These are phyloP conservation scores for Germaria angustata DNA, from an alignment of 2,888 invertebrate species.

Conservation along the genomic window DNA sequence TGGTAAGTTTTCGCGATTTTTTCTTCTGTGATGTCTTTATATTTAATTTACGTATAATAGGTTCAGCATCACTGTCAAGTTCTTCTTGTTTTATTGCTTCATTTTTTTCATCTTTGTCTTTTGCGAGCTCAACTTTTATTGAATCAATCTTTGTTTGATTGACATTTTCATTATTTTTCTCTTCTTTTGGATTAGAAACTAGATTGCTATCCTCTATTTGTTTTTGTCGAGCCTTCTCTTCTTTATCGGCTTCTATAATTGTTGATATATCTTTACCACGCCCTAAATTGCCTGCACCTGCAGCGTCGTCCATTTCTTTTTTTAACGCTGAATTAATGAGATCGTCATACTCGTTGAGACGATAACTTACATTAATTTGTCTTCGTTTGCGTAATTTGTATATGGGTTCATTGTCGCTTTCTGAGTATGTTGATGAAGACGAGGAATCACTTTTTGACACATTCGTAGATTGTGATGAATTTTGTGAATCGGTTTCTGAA, in stretches of 20 bases:
- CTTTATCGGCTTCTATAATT: constrained; percentile 89
- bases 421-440: constrained; percentile 71
- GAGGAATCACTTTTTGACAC: constrained; percentile 68
- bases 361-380: constrained; percentile 90
- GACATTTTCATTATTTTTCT: constrained; percentile 58
- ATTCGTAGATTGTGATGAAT: constrained; percentile 70
- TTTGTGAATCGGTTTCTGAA: constrained; percentile 70
- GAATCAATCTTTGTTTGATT: constrained; percentile 29
- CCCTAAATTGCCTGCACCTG: constrained; percentile 89
- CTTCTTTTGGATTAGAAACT: constrained; percentile 59
- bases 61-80: constrained; percentile 72
- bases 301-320: constrained; percentile 86
- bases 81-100: constrained; percentile 19
- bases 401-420: constrained; percentile 86
- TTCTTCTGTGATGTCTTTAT: constrained; percentile 80
- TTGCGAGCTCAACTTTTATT: constrained; percentile 70
- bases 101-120: constrained; percentile 3
- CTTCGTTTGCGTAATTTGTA: constrained; percentile 91
- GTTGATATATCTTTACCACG: constrained; percentile 96
- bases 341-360: constrained; percentile 96
- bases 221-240: constrained; percentile 81
- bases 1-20: constrained; percentile 88
- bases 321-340: constrained; percentile 95
- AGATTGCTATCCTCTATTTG: constrained; percentile 71
- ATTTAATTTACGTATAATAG: constrained; percentile 73